phyloP scores from a whole-genome alignment of 2,113 vertebrate species.

The Diadophis punctatus region DNA sequence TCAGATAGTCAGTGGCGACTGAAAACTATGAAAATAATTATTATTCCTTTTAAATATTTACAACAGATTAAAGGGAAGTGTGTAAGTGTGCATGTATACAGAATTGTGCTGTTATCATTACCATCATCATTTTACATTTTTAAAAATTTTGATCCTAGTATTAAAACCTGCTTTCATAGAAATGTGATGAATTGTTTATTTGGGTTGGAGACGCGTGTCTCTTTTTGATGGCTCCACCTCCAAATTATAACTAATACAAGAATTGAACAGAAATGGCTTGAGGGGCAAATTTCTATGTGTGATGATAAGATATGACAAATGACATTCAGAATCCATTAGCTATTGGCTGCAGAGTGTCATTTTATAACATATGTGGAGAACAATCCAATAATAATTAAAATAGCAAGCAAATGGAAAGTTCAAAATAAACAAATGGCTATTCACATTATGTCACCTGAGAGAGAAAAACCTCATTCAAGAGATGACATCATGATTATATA shows the following conservation, averaged over 20 bases:
- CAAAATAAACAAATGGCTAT: constrained; percentile 12
- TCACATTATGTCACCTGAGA: background rate
- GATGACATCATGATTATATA: background rate
- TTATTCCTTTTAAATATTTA: background rate
- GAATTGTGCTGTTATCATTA: background rate
- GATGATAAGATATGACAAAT: background rate
- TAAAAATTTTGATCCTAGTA: background rate
- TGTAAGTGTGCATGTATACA: background rate
- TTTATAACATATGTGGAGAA: background rate
- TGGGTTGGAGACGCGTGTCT: background rate
- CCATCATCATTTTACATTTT: background rate
- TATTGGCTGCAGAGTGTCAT: background rate
- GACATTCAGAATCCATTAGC: constrained; percentile 15
- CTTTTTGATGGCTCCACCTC: background rate
- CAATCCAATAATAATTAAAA: constrained; percentile 20
- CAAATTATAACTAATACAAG: background rate
- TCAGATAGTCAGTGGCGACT: background rate
- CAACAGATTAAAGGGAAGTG: background rate
- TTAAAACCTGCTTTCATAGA: background rate
- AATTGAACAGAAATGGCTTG: background rate
- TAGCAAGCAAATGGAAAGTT: constrained; percentile 10
- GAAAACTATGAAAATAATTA: background rate
- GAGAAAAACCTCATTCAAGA: background rate
- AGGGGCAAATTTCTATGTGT: background rate
- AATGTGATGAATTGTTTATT: background rate